A percentile compares a stretch with the other conserved stretches of the same genome.
These are phyloP conservation scores for Chascanopsetta lugubris DNA, from an alignment of 2,113 vertebrate genomes.

Conservation along the genomic window DNA sequence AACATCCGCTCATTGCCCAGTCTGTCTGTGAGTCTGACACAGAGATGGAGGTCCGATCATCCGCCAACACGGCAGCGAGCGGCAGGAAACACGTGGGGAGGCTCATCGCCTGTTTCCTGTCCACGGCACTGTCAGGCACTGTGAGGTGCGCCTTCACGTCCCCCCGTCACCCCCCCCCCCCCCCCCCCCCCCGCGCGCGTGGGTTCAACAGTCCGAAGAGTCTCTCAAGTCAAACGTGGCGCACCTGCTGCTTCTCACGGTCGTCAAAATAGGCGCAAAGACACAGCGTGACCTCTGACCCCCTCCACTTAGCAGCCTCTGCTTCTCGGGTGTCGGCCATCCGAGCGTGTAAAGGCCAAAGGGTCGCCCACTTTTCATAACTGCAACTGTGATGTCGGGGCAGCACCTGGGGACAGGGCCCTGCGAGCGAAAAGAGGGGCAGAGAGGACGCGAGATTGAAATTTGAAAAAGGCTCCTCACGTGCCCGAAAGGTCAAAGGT, in stretches of 20 bases:
- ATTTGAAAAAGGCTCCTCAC: constrained; percentile 18
- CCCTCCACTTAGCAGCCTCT: constrained; percentile 28
- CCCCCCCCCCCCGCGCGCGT: too few relatives aligned
- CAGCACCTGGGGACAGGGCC: constrained; percentile 28
- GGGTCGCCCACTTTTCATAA: constrained; percentile 33
- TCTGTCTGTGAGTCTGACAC: constrained; percentile 30
- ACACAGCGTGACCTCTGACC: constrained; percentile 21
- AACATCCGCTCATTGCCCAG: constrained; percentile 49
- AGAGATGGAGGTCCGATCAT: constrained; percentile 35
- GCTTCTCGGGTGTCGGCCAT: constrained; percentile 24
- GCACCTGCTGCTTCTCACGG: constrained; percentile 14
- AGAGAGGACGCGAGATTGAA: constrained; percentile 43
- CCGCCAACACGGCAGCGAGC: constrained; percentile 25
- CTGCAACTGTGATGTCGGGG: constrained; percentile 39
- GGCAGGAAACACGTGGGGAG: constrained; percentile 25
- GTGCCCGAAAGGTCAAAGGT: constrained; percentile 40
- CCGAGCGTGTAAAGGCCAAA: constrained; percentile 40
- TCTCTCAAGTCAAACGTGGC: constrained; percentile 31
- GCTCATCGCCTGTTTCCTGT: constrained; percentile 23
- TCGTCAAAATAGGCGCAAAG: constrained; percentile 13
- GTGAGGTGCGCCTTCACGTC: constrained; percentile 22
- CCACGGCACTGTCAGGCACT: constrained; percentile 58
- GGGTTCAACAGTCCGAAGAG: constrained; percentile 23
- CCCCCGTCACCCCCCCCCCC: too few relatives aligned
- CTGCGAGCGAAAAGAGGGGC: constrained; percentile 48